Conservation (phyloP, 2,113 vertebrate species). For the Ovis canadensis region DNA sequence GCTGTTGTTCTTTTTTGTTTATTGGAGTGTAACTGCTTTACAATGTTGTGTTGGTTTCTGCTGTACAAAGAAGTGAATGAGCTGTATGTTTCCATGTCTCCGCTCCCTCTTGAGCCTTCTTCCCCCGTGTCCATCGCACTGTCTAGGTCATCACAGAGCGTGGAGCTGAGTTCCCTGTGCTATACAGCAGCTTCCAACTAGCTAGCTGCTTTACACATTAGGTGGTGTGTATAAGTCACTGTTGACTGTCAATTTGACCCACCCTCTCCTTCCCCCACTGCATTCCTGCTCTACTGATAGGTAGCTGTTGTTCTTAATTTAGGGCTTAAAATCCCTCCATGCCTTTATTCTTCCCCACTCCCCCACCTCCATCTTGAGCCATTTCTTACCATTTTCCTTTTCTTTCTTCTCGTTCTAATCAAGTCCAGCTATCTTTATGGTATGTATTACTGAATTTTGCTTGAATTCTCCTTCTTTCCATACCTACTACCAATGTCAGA, state of each 20-base stretch:
- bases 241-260: background rate
- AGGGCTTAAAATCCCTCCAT: background rate
- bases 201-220: background rate
- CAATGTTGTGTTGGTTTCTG: background rate
- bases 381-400: background rate
- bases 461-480: background rate
- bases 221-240: background rate
- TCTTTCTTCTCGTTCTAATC: background rate
- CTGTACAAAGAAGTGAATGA: background rate
- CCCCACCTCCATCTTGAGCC: background rate
- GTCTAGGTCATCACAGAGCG: background rate
- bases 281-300: background rate
- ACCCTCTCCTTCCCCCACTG: background rate
- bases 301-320: background rate
- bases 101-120: background rate
- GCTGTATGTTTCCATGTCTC: background rate
- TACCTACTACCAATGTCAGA: background rate
- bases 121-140: fast-evolving
- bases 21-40: background rate
- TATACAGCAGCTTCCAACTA: background rate
- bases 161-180: background rate
- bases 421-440: background rate
- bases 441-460: background rate
- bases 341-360: background rate
- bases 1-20: background rate